Base-by-base conservation (phyloP, 2,797 vertebrate genomes). In the Malacoraja senta region DNA sequence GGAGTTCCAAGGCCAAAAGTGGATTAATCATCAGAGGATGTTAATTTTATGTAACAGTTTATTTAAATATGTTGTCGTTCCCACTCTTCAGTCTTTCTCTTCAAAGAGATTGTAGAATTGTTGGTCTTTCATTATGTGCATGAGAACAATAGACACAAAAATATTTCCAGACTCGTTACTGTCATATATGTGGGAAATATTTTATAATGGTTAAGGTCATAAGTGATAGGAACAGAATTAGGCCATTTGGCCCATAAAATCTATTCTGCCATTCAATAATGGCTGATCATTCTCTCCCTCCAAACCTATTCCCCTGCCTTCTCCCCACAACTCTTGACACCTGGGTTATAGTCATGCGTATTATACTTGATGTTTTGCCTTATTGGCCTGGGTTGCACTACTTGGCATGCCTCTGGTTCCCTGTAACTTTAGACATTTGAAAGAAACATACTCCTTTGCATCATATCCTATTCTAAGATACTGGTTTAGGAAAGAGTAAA, bases 401-500 rank as follows among this genome's bases (percentile, higher is more conserved):
- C 76, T 13, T 2, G 29, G 76, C n/a, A 78, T 78, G 76, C n/a
- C 8, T 78, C 76, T 78, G 10, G 10, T 78, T 78, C n/a, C 29
- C 26, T 78, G n/a, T 32, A 78, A 78, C n/a, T 78, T 78, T 78
- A 13, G 8, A 77, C n/a, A 13, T 78, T 32, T 32, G n/a, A 32
- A 78, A 78, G 76, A 78, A 78, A 78, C 6, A 2, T 78, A 0
- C 9, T 12, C 76, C n/a, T n/a, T 78, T 78, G 12, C n/a, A 26
- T n/a, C 29, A 13, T n/a, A 10, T 26, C 2, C 80, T 58, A 53
- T 24, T 7, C 80, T 21, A 24, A 0, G 24, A 58, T 58, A 58
- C 80, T 58, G 38, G 21, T 83, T 83, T 83, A 24, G n/a, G 80
- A 78, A 78, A 32, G 76, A 78, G 76, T 78, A 78, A 78, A 78